A percentile compares a stretch with the other conserved stretches of the same genome.
Evolutionary conservation across 1,140 invertebrate species (phyloP).

Genomic region (Bombus pyrosoma): DNA sequence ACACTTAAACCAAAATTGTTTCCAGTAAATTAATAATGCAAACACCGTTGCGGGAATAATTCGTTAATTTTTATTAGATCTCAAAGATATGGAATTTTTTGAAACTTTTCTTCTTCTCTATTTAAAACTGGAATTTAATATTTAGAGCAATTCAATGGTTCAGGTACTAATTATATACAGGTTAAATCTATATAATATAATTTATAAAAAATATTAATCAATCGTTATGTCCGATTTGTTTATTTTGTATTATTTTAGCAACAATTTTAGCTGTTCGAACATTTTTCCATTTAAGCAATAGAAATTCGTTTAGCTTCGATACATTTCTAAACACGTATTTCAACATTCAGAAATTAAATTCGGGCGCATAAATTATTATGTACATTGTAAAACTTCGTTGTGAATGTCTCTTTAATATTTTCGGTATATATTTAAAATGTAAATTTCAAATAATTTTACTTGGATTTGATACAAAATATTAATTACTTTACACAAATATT

Average conservation of each 20-base stretch:
- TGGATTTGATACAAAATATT: too few species aligned
- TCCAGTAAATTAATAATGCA: slow-evolving; percentile 39
- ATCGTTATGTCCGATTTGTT: too few species aligned
- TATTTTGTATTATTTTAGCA: too few species aligned
- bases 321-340: background rate
- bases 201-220: background rate
- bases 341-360: background rate
- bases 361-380: too few species aligned
- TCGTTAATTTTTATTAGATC: background rate
- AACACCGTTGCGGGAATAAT: background rate
- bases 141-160: too few species aligned
- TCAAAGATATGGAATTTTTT: background rate
- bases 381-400: background rate
- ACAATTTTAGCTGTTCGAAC: background rate
- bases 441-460: too few species aligned
- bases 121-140: background rate
- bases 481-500: too few species aligned
- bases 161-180: background rate
- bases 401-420: too few species aligned
- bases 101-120: background rate
- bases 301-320: background rate
- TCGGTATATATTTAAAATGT: too few species aligned
- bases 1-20: slow-evolving; percentile 33
- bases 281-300: background rate
- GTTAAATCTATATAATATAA: background rate